Base-by-base conservation (phyloP, 2,113 vertebrate species). In the Hucho hucho region DNA sequence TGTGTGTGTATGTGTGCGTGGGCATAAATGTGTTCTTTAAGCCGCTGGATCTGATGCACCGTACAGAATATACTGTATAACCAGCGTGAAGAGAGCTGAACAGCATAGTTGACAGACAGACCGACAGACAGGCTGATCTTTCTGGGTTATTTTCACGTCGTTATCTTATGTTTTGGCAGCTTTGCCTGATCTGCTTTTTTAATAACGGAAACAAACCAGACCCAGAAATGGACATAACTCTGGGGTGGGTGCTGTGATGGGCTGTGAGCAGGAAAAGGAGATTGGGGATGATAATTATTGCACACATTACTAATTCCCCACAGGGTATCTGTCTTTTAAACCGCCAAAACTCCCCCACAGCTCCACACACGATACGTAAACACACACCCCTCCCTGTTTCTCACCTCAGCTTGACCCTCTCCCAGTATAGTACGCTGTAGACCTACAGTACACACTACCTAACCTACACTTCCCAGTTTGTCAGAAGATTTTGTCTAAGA, bases 211-310 rank as follows among this genome's bases (percentile, higher is more conserved):
- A 67, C 12, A 72, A 59, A 66, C 70, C n/a, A 25, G 63, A 25
- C n/a, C 4, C n/a, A 25, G 63, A 28, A 64, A 26, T 64, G 25
- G 63, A 16, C 53, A 56, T 6, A 18, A 20, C 53, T 56, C 53
- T 20, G 53, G 20, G 53, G 14, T 18, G 18, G 9, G 37, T 43
- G 53, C 53, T 20, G 18, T 56, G 49, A 20, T 13, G 26, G 49
- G 26, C 49, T 12, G 63, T 13, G 26, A 65, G 61, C 43, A 32
- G 81, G 53, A 82, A 69, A 71, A 37, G 68, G 78, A 56, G 75
- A 78, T 78, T 59, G 69, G 61, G 73, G 37, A 70, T 56, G 29
- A 79, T 72, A 67, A 79, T 80, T 64, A 73, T 79, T 64, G 71
- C 72, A 81, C 82, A 73, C 76, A 56, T 18, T 64, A 24, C 22